A percentile compares a stretch with the other conserved stretches of the same genome.
phyloP scores from a whole-genome alignment of 2,113 vertebrate genomes.

The Thamnophis sirtalis region DNA sequence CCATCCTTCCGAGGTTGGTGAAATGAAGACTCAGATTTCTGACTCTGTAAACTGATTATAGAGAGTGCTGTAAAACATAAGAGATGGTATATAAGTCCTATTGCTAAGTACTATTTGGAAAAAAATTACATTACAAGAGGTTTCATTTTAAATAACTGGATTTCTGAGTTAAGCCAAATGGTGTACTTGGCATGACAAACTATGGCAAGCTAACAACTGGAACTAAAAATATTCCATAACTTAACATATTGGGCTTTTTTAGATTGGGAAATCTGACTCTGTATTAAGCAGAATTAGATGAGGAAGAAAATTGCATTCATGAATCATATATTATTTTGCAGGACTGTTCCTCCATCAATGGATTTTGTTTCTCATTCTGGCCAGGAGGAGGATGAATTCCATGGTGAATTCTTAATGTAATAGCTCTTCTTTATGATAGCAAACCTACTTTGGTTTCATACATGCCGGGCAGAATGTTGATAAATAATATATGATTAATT shows the following conservation, averaged over 20 bases:
- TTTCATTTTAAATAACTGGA: constrained; percentile 1
- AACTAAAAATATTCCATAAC: neutral
- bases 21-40: neutral
- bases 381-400: neutral
- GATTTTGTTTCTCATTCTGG: neutral
- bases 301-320: neutral
- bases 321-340: neutral
- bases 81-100: neutral
- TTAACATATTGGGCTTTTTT: neutral
- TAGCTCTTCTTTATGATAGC: neutral
- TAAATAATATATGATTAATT: neutral
- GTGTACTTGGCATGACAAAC: neutral
- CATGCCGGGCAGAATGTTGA: neutral
- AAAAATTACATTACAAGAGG: neutral
- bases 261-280: neutral
- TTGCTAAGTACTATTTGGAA: neutral
- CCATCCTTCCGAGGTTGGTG: neutral
- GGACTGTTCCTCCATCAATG: neutral
- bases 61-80: neutral
- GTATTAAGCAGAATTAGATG: neutral
- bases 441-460: neutral
- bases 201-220: neutral
- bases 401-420: neutral
- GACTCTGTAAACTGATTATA: neutral
- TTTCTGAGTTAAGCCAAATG: neutral